These are phyloP conservation scores for Ridgeia piscesae DNA, from an alignment of 1,140 invertebrate genomes.

Conservation along the genomic window DNA sequence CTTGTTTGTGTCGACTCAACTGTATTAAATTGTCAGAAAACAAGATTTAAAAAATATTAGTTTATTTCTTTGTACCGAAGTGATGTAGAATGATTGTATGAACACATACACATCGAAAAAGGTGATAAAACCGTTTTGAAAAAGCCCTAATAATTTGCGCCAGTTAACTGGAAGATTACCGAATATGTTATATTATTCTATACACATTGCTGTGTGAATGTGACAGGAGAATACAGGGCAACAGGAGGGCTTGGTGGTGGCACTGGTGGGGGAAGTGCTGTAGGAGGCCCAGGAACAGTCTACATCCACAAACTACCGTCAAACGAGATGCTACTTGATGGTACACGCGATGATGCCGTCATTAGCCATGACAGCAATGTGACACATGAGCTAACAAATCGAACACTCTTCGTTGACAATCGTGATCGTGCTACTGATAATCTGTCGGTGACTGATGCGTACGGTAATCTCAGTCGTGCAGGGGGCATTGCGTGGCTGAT, in stretches of 20 bases:
- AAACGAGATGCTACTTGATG: constrained; percentile 9
- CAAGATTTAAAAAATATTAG: too few species aligned
- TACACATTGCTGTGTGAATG: neutral
- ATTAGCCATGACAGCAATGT: constrained; percentile 12
- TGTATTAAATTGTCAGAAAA: too few species aligned
- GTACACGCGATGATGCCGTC: neutral
- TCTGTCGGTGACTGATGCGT: constrained; percentile 35
- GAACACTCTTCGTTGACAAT: constrained; percentile 43
- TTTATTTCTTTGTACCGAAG: too few species aligned
- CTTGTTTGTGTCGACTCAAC: too few species aligned
- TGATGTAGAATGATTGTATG: too few species aligned
- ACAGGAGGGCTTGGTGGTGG: constrained; percentile 31
- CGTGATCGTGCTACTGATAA: constrained; percentile 29
- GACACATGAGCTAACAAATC: constrained; percentile 29
- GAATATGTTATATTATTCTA: too few species aligned
- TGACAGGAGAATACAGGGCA: too few species aligned
- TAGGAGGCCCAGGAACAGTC: constrained; percentile 44
- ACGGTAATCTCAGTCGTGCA: constrained; percentile 31
- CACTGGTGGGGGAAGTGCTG: constrained; percentile 32
- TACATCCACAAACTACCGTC: constrained; percentile 42
- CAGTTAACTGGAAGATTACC: too few species aligned
- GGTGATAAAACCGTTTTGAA: too few species aligned
- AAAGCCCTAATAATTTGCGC: too few species aligned
- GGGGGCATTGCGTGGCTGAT: constrained; percentile 41
- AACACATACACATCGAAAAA: too few species aligned